Base-by-base conservation (phyloP, 1,140 invertebrate species). In the Venturia canescens region DNA sequence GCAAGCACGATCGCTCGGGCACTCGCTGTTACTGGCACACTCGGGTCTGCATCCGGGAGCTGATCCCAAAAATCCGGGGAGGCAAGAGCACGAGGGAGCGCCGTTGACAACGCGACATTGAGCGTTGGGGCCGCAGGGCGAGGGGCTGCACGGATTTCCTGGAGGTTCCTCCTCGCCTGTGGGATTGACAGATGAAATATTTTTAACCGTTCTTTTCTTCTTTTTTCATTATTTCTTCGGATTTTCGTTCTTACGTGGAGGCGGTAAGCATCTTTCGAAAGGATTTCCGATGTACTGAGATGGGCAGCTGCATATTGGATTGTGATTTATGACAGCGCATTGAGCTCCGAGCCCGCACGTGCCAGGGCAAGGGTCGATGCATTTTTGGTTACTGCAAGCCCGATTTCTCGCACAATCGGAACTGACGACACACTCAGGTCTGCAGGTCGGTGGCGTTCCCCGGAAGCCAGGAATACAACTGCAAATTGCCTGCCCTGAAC, bases 241-340 rank as follows among this genome's bases (percentile, higher is more conserved):
- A n/a, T 21, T 18, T 34, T 69, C 21, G n/a, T 85, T 13, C 93
- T 84, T 90, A 91, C 91, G 87, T 89, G 87, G 86, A 34, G 63
- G 29, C 57, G 78, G 80, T 11, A 81, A 76, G 27, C 88, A 92
- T 80, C 90, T 83, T 7, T 92, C 84, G 81, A 96, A 96, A 21
- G 95, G 95, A 94, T 97, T 95, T 75, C 96, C 96, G 71, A 94
- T 95, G 79, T 93, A 93, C 21, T 91, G 92, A 18, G 91, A 77
- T 38, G 93, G 93, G 89, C 96, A 97, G 79, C 93, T 94, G 90
- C 96, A 97, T 69, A 96, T 94, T 1, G 96, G 96, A 90, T 94
- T 96, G 85, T 97, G 96, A 88, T 95, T 95, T 16, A 95, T 93
- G 48, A 96, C 94, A 90, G 94, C 92, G 88, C 96, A 96, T 78